A percentile compares a stretch with the other conserved stretches of the same genome.
Conservation (phyloP, 2,113 vertebrate species). For the Calypte anna region DNA sequence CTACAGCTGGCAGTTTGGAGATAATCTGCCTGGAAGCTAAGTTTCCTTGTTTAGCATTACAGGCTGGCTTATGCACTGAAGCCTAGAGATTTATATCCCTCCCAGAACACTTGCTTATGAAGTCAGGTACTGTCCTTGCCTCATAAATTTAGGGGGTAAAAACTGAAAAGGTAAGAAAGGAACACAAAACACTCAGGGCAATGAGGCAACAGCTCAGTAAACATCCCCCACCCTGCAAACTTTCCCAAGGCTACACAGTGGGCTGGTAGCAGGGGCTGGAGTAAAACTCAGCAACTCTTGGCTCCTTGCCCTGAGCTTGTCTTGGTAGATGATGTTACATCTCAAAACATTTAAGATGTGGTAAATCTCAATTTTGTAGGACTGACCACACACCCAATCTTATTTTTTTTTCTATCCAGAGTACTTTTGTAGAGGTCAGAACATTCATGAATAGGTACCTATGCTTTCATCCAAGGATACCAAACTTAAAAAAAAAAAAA, state of each 20-base stretch:
- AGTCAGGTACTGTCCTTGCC: constrained; percentile 13
- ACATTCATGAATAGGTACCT: not conserved
- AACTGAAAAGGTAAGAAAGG: not conserved
- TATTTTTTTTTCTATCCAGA: not conserved
- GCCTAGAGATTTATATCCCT: constrained; percentile 5
- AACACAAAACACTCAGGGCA: not conserved
- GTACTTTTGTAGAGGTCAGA: not conserved
- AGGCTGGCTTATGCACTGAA: not conserved
- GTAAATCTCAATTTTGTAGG: not conserved
- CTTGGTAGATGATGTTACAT: not conserved
- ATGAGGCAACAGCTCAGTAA: not conserved
- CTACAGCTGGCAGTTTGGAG: constrained; percentile 50
- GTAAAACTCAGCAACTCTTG: not conserved
- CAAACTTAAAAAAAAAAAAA: not conserved
- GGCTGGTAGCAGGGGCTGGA: not conserved
- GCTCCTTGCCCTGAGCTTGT: not conserved
- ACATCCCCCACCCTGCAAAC: not conserved
- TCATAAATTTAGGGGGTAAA: not conserved
- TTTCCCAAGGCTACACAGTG: not conserved
- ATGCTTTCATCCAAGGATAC: not conserved
- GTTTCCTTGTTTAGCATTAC: constrained; percentile 21
- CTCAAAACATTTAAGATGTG: not conserved
- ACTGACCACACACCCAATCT: not conserved
- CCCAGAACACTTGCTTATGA: not conserved
- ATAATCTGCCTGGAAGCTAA: constrained; percentile 53